These are phyloP conservation scores for Drosophila dunni DNA, from an alignment of 1,140 invertebrate species.

Conservation along the genomic window DNA sequence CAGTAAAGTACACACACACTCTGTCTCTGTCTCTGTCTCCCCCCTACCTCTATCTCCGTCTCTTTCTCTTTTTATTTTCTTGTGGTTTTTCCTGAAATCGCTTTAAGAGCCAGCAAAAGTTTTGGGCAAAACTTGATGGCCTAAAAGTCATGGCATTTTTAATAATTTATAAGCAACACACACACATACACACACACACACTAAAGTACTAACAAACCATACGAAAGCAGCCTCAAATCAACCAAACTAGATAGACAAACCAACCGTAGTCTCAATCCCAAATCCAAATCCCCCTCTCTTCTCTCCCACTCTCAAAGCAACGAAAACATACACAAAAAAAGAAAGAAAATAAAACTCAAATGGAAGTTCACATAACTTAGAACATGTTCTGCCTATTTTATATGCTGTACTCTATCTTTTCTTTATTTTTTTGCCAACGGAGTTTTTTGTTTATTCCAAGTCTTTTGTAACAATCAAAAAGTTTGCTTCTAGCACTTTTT, in stretches of 20 bases:
- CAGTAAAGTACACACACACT: neutral
- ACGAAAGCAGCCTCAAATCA: slow-evolving; percentile 40
- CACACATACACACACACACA: slow-evolving; percentile 1
- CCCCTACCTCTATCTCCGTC: neutral
- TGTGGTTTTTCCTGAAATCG: neutral
- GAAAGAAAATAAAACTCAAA: slow-evolving; percentile 23
- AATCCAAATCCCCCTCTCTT: neutral
- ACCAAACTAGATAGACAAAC: slow-evolving; percentile 36
- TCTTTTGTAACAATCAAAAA: neutral
- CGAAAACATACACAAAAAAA: slow-evolving; percentile 28
- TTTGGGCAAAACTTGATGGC: slow-evolving; percentile 34
- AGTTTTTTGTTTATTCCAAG: neutral
- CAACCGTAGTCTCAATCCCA: neutral
- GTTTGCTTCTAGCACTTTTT: neutral
- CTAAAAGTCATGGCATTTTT: slow-evolving; percentile 56
- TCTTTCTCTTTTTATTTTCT: neutral
- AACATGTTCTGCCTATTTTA: slow-evolving; percentile 37
- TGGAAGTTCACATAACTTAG: slow-evolving; percentile 42
- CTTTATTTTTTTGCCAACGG: neutral
- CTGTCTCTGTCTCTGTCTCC: neutral
- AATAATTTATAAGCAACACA: slow-evolving; percentile 68
- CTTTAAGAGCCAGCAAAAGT: slow-evolving; percentile 35
- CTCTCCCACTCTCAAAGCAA: neutral
- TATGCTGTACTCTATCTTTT: slow-evolving; percentile 15
- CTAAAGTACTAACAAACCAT: slow-evolving; percentile 22